Evolutionary conservation across 2,888 invertebrate genomes (phyloP).

Genomic region (Sarcophaga caerulescens): DNA sequence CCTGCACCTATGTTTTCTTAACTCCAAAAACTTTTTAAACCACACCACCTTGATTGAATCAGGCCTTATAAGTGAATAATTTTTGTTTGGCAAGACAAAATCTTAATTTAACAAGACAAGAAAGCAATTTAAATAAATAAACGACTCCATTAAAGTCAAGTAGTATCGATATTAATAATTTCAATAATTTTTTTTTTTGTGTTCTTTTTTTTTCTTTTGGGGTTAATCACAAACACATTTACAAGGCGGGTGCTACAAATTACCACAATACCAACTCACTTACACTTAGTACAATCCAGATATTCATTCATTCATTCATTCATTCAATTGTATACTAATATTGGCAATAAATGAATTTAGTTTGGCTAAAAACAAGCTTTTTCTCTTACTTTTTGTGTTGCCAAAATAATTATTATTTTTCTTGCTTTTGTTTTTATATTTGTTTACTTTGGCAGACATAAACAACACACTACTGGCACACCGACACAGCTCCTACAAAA

Average conservation of each 20-base stretch:
- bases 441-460: not conserved
- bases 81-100: conserved; percentile 32
- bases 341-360: conserved; percentile 8
- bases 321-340: not conserved
- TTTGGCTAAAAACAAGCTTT: conserved; percentile 1
- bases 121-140: not conserved
- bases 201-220: not conserved
- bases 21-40: not conserved
- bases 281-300: not conserved
- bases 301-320: no score
- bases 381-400: not conserved
- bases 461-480: not conserved
- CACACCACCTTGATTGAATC: not conserved
- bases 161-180: conserved; percentile 22
- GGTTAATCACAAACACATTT: conserved; percentile 36
- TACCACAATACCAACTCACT: not conserved
- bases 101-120: conserved; percentile 2
- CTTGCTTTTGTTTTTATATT: not conserved
- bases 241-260: conserved; percentile 48
- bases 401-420: not conserved
- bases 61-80: not conserved
- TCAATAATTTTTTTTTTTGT: conserved; percentile 6
- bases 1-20: no score
- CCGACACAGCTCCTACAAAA: conserved; percentile 7
- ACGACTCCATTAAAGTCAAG: conserved; percentile 22